phyloP scores from a whole-genome alignment of 23 tunicate genomes.

The Aplidium turbinatum region DNA sequence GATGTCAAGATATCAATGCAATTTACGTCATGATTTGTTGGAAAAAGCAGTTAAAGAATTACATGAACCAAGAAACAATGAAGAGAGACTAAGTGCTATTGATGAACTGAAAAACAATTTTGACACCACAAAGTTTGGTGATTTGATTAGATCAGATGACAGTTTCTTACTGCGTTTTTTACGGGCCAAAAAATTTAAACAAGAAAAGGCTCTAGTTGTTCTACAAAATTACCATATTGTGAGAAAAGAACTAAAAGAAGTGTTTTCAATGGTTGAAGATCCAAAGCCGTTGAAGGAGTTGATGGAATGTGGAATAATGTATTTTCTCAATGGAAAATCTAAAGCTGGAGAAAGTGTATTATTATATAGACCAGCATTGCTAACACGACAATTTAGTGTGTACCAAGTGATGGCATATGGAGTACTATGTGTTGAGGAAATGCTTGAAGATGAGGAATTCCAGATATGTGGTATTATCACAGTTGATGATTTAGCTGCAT shows the following conservation, averaged over 20 bases:
- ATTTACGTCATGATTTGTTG: slow-evolving; percentile 32
- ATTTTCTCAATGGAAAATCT: slow-evolving; percentile 33
- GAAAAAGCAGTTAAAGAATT: slow-evolving; percentile 59
- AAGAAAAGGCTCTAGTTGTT: slow-evolving; percentile 59
- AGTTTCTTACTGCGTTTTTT: slow-evolving; percentile 53
- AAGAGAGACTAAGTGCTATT: slow-evolving; percentile 45
- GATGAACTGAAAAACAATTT: slow-evolving; percentile 44
- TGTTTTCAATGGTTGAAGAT: slow-evolving; percentile 41
- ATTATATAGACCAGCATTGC: slow-evolving; percentile 40
- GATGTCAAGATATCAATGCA: slow-evolving; percentile 52
- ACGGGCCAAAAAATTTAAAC: slow-evolving; percentile 66
- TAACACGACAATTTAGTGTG: slow-evolving; percentile 12
- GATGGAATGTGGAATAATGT: slow-evolving; percentile 34
- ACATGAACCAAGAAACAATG: slow-evolving; percentile 69
- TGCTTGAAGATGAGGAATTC: slow-evolving; percentile 52
- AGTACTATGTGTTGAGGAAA: slow-evolving; percentile 39
- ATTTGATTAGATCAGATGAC: slow-evolving; percentile 48
- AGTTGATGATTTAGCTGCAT: slow-evolving; percentile 52
- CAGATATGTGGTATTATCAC: slow-evolving; percentile 56
- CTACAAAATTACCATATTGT: slow-evolving; percentile 61
- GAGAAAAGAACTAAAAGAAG: slow-evolving; percentile 33
- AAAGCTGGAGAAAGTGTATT: slow-evolving; percentile 41
- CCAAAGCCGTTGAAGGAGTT: slow-evolving; percentile 34
- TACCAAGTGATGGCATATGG: slow-evolving; percentile 39
- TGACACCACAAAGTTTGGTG: slow-evolving; percentile 30